phyloP scores from a whole-genome alignment of 1,140 invertebrate species.

The Choristoneura fumiferana region DNA sequence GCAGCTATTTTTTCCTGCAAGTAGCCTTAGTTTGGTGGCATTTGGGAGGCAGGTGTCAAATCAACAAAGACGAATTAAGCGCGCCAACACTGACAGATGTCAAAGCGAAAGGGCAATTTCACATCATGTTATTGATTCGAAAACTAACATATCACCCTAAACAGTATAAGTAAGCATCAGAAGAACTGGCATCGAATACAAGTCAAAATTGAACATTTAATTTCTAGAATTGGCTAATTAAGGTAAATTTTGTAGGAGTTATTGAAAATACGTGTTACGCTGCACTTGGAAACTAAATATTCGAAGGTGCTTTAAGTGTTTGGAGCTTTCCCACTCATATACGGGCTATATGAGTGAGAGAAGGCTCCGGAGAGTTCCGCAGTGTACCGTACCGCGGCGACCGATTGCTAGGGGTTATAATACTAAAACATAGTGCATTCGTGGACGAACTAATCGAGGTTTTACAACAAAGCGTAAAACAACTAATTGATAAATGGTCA shows the following conservation, averaged over 20 bases:
- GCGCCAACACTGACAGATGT: background rate
- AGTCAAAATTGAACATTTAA: constrained; percentile 49
- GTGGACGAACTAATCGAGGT: constrained; percentile 65
- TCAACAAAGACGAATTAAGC: too few relatives aligned
- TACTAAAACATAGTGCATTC: constrained; percentile 72
- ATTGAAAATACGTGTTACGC: constrained; percentile 38
- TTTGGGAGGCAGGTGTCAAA: too few relatives aligned
- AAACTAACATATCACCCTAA: constrained; percentile 25
- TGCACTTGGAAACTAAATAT: constrained; percentile 27
- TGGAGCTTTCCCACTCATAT: constrained; percentile 58
- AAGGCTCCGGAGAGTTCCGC: constrained; percentile 30
- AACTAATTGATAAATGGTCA: constrained; percentile 73
- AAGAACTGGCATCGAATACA: constrained; percentile 42
- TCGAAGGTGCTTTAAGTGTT: constrained; percentile 3
- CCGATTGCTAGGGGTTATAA: constrained; percentile 48
- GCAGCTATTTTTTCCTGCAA: too few relatives aligned
- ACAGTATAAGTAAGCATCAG: constrained; percentile 31
- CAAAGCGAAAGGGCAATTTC: background rate
- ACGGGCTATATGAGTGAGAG: constrained; percentile 57
- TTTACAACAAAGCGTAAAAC: constrained; percentile 52
- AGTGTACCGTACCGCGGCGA: constrained; percentile 32
- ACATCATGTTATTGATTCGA: background rate
- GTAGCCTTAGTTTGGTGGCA: too few relatives aligned
- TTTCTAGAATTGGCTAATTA: constrained; percentile 66
- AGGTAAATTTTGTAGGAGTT: constrained; percentile 52